phyloP scores from a whole-genome alignment of 2,888 invertebrate genomes.

The Linnaemya vulpina region DNA sequence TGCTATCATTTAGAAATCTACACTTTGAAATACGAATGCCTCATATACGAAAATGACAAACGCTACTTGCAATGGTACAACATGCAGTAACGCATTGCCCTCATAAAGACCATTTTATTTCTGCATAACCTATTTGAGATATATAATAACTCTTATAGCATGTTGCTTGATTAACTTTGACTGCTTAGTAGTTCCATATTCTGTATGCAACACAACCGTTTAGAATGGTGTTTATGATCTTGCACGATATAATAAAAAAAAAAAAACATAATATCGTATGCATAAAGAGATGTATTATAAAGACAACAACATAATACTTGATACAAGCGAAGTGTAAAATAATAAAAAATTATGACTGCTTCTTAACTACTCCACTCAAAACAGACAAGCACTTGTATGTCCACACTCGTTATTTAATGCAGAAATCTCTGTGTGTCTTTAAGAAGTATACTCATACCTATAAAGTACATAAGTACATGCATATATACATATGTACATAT shows the following conservation, averaged over 20 bases:
- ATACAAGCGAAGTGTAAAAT: constrained; percentile 39
- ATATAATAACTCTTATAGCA: neutral
- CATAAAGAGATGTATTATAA: constrained; percentile 4
- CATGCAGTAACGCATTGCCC: no score
- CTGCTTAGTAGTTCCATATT: constrained; percentile 11
- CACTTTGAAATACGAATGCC: no score
- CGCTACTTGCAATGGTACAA: no score
- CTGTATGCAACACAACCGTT: constrained; percentile 42
- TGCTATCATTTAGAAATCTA: no score
- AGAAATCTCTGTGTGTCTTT: constrained; percentile 22
- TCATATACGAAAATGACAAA: no score
- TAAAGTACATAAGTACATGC: neutral
- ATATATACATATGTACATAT: neutral
- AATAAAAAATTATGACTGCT: neutral
- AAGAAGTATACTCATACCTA: neutral
- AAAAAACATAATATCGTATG: neutral
- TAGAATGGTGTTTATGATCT: constrained; percentile 60
- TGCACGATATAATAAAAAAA: constrained; percentile 50
- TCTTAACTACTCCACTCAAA: constrained; percentile 29
- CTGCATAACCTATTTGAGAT: neutral
- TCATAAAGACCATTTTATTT: neutral
- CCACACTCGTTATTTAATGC: constrained; percentile 33
- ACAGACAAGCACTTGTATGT: constrained; percentile 26
- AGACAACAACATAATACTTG: constrained; percentile 15
- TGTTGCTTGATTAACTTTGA: neutral